phyloP scores from a whole-genome alignment of 2,113 vertebrate genomes.

The Paralichthys olivaceus region DNA sequence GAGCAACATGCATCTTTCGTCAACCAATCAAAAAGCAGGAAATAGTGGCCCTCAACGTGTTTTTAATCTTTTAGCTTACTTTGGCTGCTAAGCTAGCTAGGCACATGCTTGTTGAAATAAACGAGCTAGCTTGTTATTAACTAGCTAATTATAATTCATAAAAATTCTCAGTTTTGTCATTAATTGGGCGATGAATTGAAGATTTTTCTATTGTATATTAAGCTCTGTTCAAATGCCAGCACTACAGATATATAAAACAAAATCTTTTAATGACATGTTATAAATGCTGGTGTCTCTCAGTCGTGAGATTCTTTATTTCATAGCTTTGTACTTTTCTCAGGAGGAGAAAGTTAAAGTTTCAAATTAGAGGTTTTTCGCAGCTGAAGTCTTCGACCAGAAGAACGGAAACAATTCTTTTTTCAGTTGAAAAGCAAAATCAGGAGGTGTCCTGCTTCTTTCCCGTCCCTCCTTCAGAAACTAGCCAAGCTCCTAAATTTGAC shows the following conservation, averaged over 20 bases:
- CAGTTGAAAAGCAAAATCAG: constrained; percentile 3
- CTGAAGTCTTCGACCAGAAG: neutral
- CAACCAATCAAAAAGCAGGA: neutral
- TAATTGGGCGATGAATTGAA: neutral
- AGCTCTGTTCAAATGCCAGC: too few species aligned
- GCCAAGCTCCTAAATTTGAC: constrained; percentile 89
- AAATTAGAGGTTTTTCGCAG: neutral
- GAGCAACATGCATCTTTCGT: neutral
- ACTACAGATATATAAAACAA: too few species aligned
- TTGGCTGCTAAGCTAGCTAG: too few species aligned
- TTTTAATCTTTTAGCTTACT: too few species aligned
- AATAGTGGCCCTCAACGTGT: neutral
- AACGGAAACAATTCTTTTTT: neutral
- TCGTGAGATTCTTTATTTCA: too few species aligned
- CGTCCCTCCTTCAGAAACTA: constrained; percentile 81
- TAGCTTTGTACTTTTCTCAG: too few species aligned
- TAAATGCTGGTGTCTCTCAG: too few species aligned
- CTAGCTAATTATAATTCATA: neutral
- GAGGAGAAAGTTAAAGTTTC: neutral
- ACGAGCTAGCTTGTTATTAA: neutral
- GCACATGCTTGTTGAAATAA: neutral
- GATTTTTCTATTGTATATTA: too few species aligned
- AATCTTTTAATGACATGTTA: too few species aligned
- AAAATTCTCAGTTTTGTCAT: neutral
- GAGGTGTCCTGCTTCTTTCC: neutral